Base-by-base conservation (phyloP, 2,888 invertebrate genomes). In the Pegoplata infirma region DNA sequence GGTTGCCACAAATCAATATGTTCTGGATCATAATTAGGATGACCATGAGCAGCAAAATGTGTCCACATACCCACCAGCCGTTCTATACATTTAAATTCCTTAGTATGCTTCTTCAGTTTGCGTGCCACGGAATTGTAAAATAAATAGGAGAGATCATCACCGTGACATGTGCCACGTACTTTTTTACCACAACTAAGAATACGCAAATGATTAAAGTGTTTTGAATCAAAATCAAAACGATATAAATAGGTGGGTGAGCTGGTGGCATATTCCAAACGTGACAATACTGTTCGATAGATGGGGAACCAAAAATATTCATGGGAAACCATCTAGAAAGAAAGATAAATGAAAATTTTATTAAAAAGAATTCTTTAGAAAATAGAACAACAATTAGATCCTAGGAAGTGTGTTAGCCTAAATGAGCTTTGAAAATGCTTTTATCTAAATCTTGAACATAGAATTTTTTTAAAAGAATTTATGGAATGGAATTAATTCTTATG, bases 291-390 rank as follows among this genome's bases (percentile, higher is more conserved):
- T 28, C 90, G 88, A 81, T 88, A 87, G n/a, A 89, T 86, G 28
- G 88, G 88, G 78, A 89, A 89, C 89, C 89, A 89, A 82, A 90
- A 90, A 61, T 86, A 85, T 82, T 89, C 89, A 75, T 89, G 89
- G 2, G 89, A 88, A 10, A 89, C 85, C 85, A 90, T 85, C 89
- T 89, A 80, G 5, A 82, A 80, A 7, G 5, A 28, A 51, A 36
- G 3, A n/a, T n/a, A n/a, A n/a, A n/a, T n/a, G n/a, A n/a, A n/a
- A n/a, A n/a, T n/a, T n/a, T n/a, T n/a, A n/a, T n/a, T n/a, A n/a
- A n/a, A n/a, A n/a, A n/a, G n/a, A n/a, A n/a, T n/a, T n/a, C n/a
- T n/a, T n/a, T n/a, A n/a, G n/a, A n/a, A n/a, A n/a, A n/a, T n/a
- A n/a, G n/a, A n/a, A n/a, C n/a, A n/a, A n/a, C n/a, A n/a, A n/a